phyloP scores from a whole-genome alignment of 1,140 invertebrate genomes.

The Lanistes nyassanus region DNA sequence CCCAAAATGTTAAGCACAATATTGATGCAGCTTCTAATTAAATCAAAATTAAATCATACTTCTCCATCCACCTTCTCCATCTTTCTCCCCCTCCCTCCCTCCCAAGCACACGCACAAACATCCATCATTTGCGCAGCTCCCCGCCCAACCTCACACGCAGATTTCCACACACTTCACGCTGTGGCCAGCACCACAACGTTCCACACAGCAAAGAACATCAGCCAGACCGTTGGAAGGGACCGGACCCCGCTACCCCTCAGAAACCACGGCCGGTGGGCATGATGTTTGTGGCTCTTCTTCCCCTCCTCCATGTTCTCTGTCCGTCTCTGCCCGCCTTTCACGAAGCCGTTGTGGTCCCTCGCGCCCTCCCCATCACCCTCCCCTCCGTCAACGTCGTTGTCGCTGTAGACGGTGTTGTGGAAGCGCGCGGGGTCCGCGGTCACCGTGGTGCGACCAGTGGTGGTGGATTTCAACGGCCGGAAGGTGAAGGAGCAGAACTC shows the following conservation, averaged over 20 bases:
- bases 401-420: constrained; percentile 9
- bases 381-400: neutral
- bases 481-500: constrained; percentile 36
- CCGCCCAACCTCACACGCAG: too few relatives aligned
- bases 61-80: too few relatives aligned
- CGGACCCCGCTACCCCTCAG: constrained; percentile 6
- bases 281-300: constrained; percentile 7
- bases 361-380: constrained; percentile 12
- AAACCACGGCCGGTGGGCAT: constrained; percentile 36
- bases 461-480: constrained; percentile 17
- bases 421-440: neutral
- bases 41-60: too few relatives aligned
- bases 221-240: too few relatives aligned
- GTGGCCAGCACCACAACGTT: too few relatives aligned
- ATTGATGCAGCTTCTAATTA: too few relatives aligned
- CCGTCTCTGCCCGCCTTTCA: neutral
- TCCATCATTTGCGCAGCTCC: too few relatives aligned
- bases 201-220: too few relatives aligned
- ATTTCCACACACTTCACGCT: too few relatives aligned
- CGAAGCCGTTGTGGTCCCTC: neutral
- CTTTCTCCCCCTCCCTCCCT: too few relatives aligned
- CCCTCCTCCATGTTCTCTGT: neutral
- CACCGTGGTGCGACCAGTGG: neutral
- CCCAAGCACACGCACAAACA: too few relatives aligned
- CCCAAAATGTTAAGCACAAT: too few relatives aligned